Evolutionary conservation across 2,113 vertebrate species (phyloP), one percentile per base, ranked within the genome.

Genomic region (Colinus virginianus): DNA sequence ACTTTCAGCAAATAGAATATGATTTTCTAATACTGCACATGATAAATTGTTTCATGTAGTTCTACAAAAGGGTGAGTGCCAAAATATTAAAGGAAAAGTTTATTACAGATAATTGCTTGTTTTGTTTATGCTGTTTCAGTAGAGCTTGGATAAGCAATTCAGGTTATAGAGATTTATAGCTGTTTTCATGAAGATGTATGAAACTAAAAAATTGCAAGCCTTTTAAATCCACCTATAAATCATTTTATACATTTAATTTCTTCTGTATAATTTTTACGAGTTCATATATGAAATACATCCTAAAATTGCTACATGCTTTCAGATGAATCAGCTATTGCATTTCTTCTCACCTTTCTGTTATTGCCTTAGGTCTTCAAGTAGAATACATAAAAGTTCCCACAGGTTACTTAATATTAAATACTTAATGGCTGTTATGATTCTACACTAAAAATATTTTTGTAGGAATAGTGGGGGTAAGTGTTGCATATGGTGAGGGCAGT

Each of bases 81-180:
- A 96, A 78, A 87, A 74, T 95, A 97, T 97, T 97, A 97, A 97
- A 96, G 93, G 90, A 97, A 97, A 97, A 95, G 95, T 98, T 98
- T 97, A 98, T 97, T 97, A 96, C 86, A 97, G 95, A 97, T 98
- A 98, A 98, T 98, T 97, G 92, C 92, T 97, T 93, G 79, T 51
- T 96, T 91, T 97, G 87, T 97, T 97, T 97, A 96, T 93, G 75
- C 76, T 93, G 62, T 93, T 97, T 96, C 93, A 96, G 90, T 96
- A 95, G 82, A 95, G 95, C 59, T 89, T 88, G 94, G 94, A 94
- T 97, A 97, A 97, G 96, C 96, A 97, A 96, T 97, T 97, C 96
- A 96, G 92, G 86, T 93, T 97, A 93, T 70, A 96, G 95, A 97
- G 97, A 98, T 98, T 98, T 98, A 98, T 97, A 97, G 96, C 77